Evolutionary conservation across 2,113 vertebrate genomes (phyloP), one percentile per base, ranked within the genome.

Genomic region (Tauraco erythrolophus): DNA sequence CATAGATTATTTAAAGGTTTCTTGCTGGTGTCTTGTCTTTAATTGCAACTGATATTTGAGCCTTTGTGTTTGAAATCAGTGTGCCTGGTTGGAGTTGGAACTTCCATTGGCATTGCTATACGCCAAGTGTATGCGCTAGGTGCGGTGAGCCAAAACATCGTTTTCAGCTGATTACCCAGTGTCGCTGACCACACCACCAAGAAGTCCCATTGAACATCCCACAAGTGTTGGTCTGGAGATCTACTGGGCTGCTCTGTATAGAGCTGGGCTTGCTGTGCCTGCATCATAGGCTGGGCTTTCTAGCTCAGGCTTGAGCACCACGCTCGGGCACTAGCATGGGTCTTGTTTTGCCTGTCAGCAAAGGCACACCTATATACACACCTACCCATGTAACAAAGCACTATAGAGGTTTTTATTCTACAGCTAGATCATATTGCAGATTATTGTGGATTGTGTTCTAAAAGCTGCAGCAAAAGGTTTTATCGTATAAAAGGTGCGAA

Each of bases 111-210:
- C 35, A n/a, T n/a, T n/a, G n/a, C n/a, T n/a, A n/a, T n/a, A 43
- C 41, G 41, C 30, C 33, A 39, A 48, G 28, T 1, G 0, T 23
- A n/a, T 46, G 39, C 3, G 3, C 48, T 14, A 37, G 35, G 18
- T 28, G 53, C 23, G 37, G 37, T 51, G 45, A 6, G 33, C 66
- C 51, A 57, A 33, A 58, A 11, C 2, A 2, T 28, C 10, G 19
- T 62, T 53, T 71, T 84, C 43, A 72, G 35, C 51, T 37, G 35
- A 25, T 51, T 50, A 23, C 28, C 15, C 14, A 9, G 13, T 14
- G 15, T 39, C 28, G 25, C 30, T 83, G 54, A 41, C n/a, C 48
- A 39, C n/a, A 53, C 7, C 30, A 10, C 35, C 24, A 30, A 22
- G 30, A 56, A 61, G 46, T 31, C 19, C 46, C 14, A n/a, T n/a